Evolutionary conservation across 2,113 vertebrate species (phyloP).

Genomic region (Cranoglanis bouderius): DNA sequence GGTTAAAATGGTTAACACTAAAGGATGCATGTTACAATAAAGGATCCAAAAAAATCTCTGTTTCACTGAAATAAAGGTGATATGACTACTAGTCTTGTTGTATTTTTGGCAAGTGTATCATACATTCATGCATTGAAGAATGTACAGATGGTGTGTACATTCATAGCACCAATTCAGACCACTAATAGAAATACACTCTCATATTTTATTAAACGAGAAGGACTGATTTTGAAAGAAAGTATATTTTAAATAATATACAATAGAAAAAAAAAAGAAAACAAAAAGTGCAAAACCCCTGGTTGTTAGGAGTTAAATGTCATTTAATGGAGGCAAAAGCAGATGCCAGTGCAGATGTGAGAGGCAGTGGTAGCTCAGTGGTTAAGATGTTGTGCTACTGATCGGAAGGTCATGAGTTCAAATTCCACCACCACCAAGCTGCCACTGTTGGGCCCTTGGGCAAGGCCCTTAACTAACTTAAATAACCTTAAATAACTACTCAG

Average conservation of each 20-base stretch:
- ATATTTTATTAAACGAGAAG: neutral
- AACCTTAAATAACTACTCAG: too few species aligned
- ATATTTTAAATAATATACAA: neutral
- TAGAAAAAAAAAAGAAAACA: neutral
- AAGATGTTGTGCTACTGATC: too few species aligned
- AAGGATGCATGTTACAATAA: neutral
- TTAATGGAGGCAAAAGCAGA: too few species aligned
- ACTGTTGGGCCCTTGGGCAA: too few species aligned
- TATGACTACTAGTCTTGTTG: neutral
- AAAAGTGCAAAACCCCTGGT: neutral
- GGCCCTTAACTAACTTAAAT: too few species aligned
- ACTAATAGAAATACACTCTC: neutral
- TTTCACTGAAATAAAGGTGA: neutral
- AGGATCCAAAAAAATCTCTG: neutral
- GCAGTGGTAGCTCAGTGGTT: too few species aligned
- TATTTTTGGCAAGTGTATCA: neutral
- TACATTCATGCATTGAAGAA: neutral
- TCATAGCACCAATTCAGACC: neutral
- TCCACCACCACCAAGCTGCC: too few species aligned
- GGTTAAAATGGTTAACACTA: too few species aligned
- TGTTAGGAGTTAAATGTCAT: neutral
- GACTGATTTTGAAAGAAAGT: neutral
- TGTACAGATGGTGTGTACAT: neutral
- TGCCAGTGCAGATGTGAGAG: too few species aligned
- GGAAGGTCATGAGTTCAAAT: too few species aligned